Evolutionary conservation across 1,140 invertebrate genomes (phyloP), one percentile per base, ranked within the genome.

Genomic region (Drosophila triauraria): DNA sequence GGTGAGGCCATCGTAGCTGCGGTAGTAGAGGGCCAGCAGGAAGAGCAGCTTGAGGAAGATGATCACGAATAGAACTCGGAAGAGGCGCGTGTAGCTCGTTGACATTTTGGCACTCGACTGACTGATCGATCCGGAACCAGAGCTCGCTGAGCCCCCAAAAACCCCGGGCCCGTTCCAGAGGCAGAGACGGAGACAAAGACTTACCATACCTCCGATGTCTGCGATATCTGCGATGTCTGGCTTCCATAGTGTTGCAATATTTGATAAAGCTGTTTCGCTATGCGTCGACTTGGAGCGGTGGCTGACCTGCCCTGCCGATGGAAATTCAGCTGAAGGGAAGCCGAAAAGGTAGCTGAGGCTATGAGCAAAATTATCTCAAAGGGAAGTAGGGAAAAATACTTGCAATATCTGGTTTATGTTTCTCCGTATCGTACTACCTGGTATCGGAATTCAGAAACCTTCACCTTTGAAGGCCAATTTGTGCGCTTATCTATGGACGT

Each of bases 201-300:
- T 9, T 7, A 38, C 23, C 6, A 35, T 32, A 4, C 17, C 35
- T 15, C 7, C 54, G 42, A 27, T 23, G 12, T 25, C 42, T 56
- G 32, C 27, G 35, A 38, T 9, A 6, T 5, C 25, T 23, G 20
- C 20, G 20, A 1, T 20, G 20, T 8, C 46, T 48, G 15, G 12
- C 44, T 44, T 7, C 25, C 32, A 38, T 35, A 25, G 42, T 48
- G 51, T 7, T 20, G 46, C 35, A 62, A 72, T 80, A 71, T 76
- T 84, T 84, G 59, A 64, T 80, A 71, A 84, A 84, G 69, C 57
- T 69, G 72, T 80, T 83, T 75, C 62, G 10, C 30, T 23, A 25
- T 54, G 9, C 23, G 2, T 43, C 17, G 9, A 20, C 17, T 30
- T 43, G 27, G 10, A 13, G 17, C 62, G 40, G 27, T 61, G 56